A percentile compares a stretch with the other conserved stretches of the same genome.
Evolutionary conservation across 2,888 invertebrate genomes (phyloP).

Genomic region (Dasypogon diadema): DNA sequence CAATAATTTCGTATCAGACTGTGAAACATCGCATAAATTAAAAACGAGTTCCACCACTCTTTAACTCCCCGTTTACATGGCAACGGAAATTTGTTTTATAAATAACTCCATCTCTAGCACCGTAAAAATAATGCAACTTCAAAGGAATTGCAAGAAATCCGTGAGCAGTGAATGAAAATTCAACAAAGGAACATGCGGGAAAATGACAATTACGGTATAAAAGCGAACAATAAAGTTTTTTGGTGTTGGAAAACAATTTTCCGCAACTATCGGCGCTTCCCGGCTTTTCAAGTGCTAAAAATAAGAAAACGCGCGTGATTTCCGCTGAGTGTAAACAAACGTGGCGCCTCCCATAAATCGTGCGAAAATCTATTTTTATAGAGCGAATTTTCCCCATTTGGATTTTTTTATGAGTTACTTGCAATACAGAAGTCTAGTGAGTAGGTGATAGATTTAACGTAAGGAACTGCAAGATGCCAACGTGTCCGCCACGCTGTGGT

Average conservation of each 20-base stretch:
- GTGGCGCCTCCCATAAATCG: background rate
- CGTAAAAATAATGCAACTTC: constrained; percentile 18
- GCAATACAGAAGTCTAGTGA: no score
- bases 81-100: constrained; percentile 39
- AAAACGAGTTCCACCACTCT: no score
- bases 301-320: constrained; percentile 4
- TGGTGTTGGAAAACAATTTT: background rate
- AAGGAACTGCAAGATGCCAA: constrained; percentile 57
- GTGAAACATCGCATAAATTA: no score
- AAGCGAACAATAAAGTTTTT: background rate
- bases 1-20: no score
- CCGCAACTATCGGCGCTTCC: background rate
- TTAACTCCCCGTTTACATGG: no score
- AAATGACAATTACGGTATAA: constrained; percentile 35
- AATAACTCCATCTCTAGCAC: constrained; percentile 17
- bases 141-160: constrained; percentile 3
- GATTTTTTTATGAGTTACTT: no score
- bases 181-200: constrained; percentile 52
- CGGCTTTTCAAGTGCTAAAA: background rate
- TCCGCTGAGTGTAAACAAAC: constrained; percentile 4
- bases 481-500: constrained; percentile 56
- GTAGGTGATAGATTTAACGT: background rate
- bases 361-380: constrained; percentile 21
- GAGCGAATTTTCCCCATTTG: background rate
- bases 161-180: constrained; percentile 21